Conservation (phyloP, 2,113 vertebrate genomes). For the Balaeniceps rex region DNA sequence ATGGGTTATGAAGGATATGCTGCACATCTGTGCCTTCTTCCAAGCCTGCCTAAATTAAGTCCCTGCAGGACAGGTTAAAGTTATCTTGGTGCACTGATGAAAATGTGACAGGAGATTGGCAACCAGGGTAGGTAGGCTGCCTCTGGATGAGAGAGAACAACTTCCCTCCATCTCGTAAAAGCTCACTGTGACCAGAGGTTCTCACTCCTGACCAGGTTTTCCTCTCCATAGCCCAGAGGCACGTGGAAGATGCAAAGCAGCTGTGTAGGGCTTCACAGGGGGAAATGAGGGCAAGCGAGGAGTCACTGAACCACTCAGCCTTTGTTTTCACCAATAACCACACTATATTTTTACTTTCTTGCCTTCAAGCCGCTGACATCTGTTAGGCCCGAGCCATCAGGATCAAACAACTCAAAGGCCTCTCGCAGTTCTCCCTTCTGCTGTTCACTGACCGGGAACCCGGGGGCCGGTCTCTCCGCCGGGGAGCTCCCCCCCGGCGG, state of each 20-base stretch:
- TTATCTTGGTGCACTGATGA: background rate
- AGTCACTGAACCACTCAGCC: background rate
- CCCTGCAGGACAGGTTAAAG: too few species aligned
- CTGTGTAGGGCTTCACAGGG: background rate
- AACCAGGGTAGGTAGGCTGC: background rate
- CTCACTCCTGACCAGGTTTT: background rate
- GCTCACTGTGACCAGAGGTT: background rate
- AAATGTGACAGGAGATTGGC: background rate
- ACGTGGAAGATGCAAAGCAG: background rate
- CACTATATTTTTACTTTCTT: background rate
- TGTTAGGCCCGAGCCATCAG: constrained; percentile 81
- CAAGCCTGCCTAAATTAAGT: background rate
- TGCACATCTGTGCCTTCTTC: background rate
- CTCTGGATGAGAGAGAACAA: too few species aligned
- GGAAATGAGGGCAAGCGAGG: background rate
- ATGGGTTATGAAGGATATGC: background rate
- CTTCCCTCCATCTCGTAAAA: background rate
- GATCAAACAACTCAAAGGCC: constrained; percentile 88
- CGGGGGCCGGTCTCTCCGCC: constrained; percentile 74
- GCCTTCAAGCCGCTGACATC: constrained; percentile 89
- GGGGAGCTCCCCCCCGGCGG: background rate
- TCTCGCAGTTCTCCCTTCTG: constrained; percentile 86
- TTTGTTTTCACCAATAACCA: too few species aligned
- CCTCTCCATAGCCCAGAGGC: background rate
- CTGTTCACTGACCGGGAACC: constrained; percentile 82